Conservation (phyloP, 2,888 invertebrate species). For the Tuberolachnus salignus region DNA sequence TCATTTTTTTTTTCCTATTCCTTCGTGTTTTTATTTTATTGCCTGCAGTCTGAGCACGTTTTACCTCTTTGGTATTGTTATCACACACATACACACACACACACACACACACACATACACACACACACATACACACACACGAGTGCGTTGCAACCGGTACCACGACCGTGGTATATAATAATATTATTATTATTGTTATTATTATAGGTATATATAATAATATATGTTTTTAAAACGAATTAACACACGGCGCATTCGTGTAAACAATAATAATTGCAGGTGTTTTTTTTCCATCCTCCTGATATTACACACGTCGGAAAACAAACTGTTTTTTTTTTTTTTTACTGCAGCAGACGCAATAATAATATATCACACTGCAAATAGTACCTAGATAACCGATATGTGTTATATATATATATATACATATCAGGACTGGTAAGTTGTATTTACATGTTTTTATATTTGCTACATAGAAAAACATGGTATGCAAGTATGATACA, state of each 20-base stretch:
- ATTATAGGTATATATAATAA: neutral
- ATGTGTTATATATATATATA: too few species aligned
- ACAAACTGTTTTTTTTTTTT: constrained; percentile 13
- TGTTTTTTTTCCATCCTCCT: neutral
- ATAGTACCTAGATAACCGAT: too few species aligned
- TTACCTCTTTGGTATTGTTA: constrained; percentile 52
- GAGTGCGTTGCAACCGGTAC: too few species aligned
- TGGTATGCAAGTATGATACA: too few species aligned
- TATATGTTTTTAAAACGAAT: constrained; percentile 49
- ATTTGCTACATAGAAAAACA: too few species aligned
- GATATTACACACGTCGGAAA: too few species aligned
- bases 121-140: neutral
- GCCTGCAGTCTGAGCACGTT: constrained; percentile 54
- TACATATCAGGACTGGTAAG: too few species aligned
- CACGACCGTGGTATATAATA: constrained; percentile 16
- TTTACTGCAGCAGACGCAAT: too few species aligned
- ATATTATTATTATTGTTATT: neutral
- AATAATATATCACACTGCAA: neutral
- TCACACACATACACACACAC: constrained; percentile 30
- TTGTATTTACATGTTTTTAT: too few species aligned
- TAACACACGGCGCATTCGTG: constrained; percentile 45
- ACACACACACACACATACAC: neutral
- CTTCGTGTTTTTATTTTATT: constrained; percentile 46
- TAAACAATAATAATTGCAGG: constrained; percentile 44
- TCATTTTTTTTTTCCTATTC: constrained; percentile 21